Conservation (phyloP, 2,113 vertebrate genomes). For the Xiphorhynchus elegans region DNA sequence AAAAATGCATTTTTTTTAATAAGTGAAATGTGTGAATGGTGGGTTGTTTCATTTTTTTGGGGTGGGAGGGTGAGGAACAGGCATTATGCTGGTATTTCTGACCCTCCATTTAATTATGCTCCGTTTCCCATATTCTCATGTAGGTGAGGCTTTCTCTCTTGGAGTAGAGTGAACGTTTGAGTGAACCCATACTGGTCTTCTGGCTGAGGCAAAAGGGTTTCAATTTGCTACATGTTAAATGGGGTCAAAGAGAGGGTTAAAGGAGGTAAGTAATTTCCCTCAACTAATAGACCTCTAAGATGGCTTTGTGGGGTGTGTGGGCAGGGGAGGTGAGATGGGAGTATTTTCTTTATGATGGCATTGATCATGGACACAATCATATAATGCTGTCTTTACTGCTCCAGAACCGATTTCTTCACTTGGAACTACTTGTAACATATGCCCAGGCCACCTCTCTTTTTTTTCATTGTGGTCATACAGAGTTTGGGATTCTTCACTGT, state of each 20-base stretch:
- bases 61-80: too few species aligned
- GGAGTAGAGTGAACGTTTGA: not conserved
- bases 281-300: not conserved
- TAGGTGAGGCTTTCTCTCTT: not conserved
- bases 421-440: not conserved
- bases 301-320: not conserved
- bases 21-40: not conserved
- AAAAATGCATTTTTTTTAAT: not conserved
- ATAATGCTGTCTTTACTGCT: not conserved
- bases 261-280: not conserved
- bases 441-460: not conserved
- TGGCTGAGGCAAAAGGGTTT: not conserved
- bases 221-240: not conserved
- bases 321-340: not conserved
- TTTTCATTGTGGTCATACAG: not conserved
- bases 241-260: not conserved
- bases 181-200: not conserved
- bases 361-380: not conserved
- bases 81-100: not conserved
- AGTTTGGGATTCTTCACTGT: not conserved
- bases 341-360: not conserved
- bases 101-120: not conserved
- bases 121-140: not conserved
- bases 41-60: not conserved
- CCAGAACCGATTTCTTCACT: not conserved